Evolutionary conservation across 2,888 invertebrate species (phyloP), one percentile per base, ranked within the genome.

Genomic region (Acanthosepion esculentum): DNA sequence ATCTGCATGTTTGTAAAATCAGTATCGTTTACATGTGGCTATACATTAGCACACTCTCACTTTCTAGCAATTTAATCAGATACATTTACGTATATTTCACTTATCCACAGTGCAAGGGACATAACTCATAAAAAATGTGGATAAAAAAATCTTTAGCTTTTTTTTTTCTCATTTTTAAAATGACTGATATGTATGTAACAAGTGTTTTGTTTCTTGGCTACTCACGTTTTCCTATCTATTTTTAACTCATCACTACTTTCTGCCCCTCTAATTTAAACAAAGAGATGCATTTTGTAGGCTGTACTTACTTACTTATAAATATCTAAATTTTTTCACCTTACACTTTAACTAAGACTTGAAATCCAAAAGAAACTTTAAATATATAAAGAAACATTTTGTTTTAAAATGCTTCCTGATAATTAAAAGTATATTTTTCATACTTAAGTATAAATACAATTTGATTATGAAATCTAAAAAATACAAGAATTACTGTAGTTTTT

Each of bases 91-190:
- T n/a, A 33, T 78, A n/a, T n/a, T n/a, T 15, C 78, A 78, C 78
- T n/a, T 78, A 78, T 78, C n/a, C 18, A 78, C 78, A 78, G 78
- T 78, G 78, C 78, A 78, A 78, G 78, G 78, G 78, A 78, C 78
- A 78, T 78, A 78, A 78, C 78, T 78, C 78, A 78, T 78, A 78
- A 78, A 78, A 78, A 78, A 78, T 78, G 78, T 33, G 78, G n/a
- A 78, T n/a, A 78, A 78, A 78, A 64, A 78, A n/a, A 78, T 59
- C 1, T 59, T 23, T 23, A n/a, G 78, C n/a, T 78, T n/a, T 78
- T 78, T 78, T 78, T 78, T 78, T 12, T n/a, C 12, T 78, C 15
- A 78, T 78, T 78, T 78, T 78, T n/a, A n/a, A 78, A 78, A 12
- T 5, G 33, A 33, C 15, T n/a, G n/a, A 78, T 78, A n/a, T 78